Evolutionary conservation across 2,113 vertebrate genomes (phyloP), one percentile per base, ranked within the genome.

Genomic region (Columba janthina): DNA sequence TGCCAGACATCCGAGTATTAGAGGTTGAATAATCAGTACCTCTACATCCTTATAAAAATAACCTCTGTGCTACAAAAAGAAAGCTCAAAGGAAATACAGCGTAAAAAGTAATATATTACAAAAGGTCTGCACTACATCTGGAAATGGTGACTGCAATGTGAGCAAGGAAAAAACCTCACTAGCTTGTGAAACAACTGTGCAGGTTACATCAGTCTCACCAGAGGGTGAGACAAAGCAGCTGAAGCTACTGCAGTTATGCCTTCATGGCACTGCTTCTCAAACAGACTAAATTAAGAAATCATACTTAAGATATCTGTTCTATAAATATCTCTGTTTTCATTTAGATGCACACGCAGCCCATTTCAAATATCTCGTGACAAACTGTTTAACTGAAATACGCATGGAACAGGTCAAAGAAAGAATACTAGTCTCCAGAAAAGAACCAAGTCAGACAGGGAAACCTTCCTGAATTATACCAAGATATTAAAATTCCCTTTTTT

Each of bases 201-300:
- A 36, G 10, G 40, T 64, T 75, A 51, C 73, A 4, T 5, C 1
- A 0, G 10, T 38, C 31, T 42, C 13, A 40, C 8, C 61, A 69
- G 32, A 64, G 66, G 51, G 79, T 88, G 72, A 83, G 67, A 48
- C 60, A 88, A 83, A 86, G 85, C 74, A 88, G 75, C 67, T 92
- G 56, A 77, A 86, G 56, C 29, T 74, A n/a, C 44, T 70, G 50
- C 44, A 79, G 38, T 90, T 82, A 75, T 15, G 58, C 32, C 58
- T 54, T 65, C 58, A 50, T 36, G 51, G 78, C 67, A 54, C 5
- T 66, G 78, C 78, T 86, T 91, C 75, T 38, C 75, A 89, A 89
- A 94, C 80, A 95, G 67, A 73, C 82, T 95, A 90, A 94, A 92
- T 94, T 93, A 94, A 96, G 72, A 94, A 91, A 93, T 67, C 62